Evolutionary conservation across 1,140 invertebrate species (phyloP), one percentile per base, ranked within the genome.

Genomic region (Apis dorsata): DNA sequence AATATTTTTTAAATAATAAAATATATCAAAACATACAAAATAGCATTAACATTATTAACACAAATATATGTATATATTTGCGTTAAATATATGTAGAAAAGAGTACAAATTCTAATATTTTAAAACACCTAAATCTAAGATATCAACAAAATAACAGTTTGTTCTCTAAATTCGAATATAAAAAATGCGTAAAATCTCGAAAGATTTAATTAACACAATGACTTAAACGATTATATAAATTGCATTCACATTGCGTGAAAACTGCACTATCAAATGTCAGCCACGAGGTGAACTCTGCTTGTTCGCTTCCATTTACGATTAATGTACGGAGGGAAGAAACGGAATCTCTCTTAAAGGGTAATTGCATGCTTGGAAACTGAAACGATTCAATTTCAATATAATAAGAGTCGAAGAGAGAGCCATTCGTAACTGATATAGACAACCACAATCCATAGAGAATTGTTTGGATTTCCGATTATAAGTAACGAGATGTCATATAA

Each of bases 261-360:
- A 81, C 21, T 21, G n/a, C 53, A 75, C 17, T 71, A 74, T 2
- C 55, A 70, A 76, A 86, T 85, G 55, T 75, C 69, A 79, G 34
- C 34, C 84, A 73, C 72, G 73, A 60, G 72, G n/a, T 51, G 73
- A 66, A 69, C 78, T 17, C 12, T 53, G 53, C 11, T 15, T 49
- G 24, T 79, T 24, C 4, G 28, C 1, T 24, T 34, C 51, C 53
- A 55, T 74, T n/a, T 24, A 11, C 4, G 1, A 21, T 62, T 68
- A 57, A 65, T 21, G 44, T 19, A 8, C 17, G 21, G 11, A 24
- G 8, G 12, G 19, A 34, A 51, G 57, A 65, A 57, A 34, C 10
- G 9, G 65, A 24, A 59, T 68, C 53, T 49, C 34, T 49, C 1
- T 24, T 44, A 24, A 49, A 74, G 57, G 2, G 69, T 73, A 44